phyloP scores from a whole-genome alignment of 2,113 vertebrate species.

The Copsychus sechellarum region DNA sequence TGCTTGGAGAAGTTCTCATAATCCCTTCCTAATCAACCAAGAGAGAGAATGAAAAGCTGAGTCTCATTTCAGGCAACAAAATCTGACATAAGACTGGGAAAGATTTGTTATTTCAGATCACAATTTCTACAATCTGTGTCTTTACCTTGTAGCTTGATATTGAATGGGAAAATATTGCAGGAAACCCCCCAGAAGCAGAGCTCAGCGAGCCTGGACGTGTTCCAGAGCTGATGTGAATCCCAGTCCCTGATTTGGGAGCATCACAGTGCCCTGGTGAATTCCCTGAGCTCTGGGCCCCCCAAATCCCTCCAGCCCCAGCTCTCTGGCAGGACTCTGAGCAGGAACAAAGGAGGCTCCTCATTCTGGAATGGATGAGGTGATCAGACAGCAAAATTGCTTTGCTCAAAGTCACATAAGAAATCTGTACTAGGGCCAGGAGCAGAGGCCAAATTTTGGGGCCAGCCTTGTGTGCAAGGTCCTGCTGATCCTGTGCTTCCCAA shows the following conservation, averaged over 20 bases:
- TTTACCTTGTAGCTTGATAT: background rate
- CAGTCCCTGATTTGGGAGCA: background rate
- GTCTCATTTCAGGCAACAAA: background rate
- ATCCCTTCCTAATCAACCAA: background rate
- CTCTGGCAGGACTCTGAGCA: background rate
- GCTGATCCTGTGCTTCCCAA: background rate
- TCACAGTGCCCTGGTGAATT: fast-evolving
- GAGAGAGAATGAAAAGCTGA: background rate
- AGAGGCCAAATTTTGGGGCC: background rate
- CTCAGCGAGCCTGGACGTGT: background rate
- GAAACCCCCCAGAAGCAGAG: background rate
- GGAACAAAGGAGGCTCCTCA: background rate
- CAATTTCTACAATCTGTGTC: background rate
- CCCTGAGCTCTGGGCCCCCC: background rate
- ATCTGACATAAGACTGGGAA: background rate
- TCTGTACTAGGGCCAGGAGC: background rate
- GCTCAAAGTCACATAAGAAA: background rate
- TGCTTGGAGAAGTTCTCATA: background rate
- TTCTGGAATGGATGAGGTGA: fast-evolving
- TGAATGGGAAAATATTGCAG: background rate
- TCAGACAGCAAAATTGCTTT: fast-evolving
- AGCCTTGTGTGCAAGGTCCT: background rate
- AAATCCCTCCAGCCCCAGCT: no score
- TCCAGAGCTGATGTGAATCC: background rate
- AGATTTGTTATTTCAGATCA: background rate